Conservation (phyloP, 2,113 vertebrate genomes). For the Lepidothrix coronata region DNA sequence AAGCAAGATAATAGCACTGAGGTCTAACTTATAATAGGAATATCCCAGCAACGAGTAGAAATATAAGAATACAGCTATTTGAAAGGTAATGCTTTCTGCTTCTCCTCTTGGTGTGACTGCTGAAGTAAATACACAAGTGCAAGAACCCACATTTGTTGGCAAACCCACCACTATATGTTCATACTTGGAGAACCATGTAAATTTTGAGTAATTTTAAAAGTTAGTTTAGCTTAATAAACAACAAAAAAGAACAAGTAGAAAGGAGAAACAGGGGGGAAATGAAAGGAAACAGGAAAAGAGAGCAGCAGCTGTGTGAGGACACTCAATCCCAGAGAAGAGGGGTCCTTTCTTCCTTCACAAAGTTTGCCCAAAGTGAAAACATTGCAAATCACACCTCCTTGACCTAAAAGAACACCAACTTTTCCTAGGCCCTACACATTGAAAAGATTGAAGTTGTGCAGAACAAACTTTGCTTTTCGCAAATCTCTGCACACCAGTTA, state of each 20-base stretch:
- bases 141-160: not conserved
- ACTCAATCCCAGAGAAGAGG: not conserved
- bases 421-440: not conserved
- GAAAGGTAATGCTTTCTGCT: not conserved
- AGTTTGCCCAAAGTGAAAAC: not conserved
- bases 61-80: not conserved
- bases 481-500: not conserved
- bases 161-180: not conserved
- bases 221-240: not conserved
- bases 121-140: not conserved
- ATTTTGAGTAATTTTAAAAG: not conserved
- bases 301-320: not conserved
- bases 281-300: not conserved
- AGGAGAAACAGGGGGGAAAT: not conserved
- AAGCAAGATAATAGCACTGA: not conserved
- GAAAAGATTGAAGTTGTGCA: not conserved
- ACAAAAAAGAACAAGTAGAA: not conserved
- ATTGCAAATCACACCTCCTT: not conserved
- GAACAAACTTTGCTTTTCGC: conserved; percentile 54
- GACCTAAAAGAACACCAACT: not conserved
- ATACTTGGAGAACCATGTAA: not conserved
- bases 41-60: not conserved
- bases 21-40: not conserved
- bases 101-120: not conserved
- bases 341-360: not conserved